Evolutionary conservation across 2,888 invertebrate genomes (phyloP).

Genomic region (Endotricha flammealis): DNA sequence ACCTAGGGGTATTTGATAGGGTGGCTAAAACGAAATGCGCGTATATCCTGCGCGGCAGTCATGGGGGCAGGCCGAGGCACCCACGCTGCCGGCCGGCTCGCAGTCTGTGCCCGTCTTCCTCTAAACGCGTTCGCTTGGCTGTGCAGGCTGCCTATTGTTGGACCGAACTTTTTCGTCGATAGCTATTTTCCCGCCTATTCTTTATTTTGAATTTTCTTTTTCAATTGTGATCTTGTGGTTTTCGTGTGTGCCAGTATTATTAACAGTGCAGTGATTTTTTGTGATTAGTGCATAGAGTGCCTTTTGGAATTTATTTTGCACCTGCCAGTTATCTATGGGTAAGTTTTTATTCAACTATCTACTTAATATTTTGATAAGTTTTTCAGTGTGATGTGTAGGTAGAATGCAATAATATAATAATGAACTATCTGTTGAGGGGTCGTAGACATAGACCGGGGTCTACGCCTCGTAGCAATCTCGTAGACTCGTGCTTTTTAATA

Average conservation of each 20-base stretch:
- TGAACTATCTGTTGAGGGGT: too few species aligned
- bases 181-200: slow-evolving; percentile 57
- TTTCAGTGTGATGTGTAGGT: too few species aligned
- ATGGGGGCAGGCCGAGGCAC: slow-evolving; percentile 28
- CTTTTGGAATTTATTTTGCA: slow-evolving; percentile 32
- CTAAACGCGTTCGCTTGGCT: slow-evolving; percentile 39
- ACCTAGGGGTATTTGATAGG: slow-evolving; percentile 41
- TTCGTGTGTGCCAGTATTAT: slow-evolving; percentile 37
- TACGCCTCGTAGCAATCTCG: too few species aligned
- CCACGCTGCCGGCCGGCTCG: slow-evolving; percentile 48
- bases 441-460: too few species aligned
- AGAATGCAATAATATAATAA: too few species aligned
- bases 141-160: slow-evolving; percentile 23
- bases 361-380: too few species aligned
- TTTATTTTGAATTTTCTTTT: slow-evolving; percentile 27
- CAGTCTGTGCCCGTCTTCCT: slow-evolving; percentile 50
- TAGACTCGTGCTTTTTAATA: too few species aligned
- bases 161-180: slow-evolving; percentile 64
- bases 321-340: slow-evolving; percentile 5
- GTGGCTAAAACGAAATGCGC: slow-evolving; percentile 58
- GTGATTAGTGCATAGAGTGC: slow-evolving; percentile 34
- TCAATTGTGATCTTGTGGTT: slow-evolving; percentile 33
- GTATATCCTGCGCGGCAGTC: slow-evolving; percentile 55
- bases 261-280: slow-evolving; percentile 35
- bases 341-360: slow-evolving; percentile 6